Evolutionary conservation across 2,888 invertebrate genomes (phyloP), one percentile per base, ranked within the genome.

Genomic region (Carterocephalus palaemon): DNA sequence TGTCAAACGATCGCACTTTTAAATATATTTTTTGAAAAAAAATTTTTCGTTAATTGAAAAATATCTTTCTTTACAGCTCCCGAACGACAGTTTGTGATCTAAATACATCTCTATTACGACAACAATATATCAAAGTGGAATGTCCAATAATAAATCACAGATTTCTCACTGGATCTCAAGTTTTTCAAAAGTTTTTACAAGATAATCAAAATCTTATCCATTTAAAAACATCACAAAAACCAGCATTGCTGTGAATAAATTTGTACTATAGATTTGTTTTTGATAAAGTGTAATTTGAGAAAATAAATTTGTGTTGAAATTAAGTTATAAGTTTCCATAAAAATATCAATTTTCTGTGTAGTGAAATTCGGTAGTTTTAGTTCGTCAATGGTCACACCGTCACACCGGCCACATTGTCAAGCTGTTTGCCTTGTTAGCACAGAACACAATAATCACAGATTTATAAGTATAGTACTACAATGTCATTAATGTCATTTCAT

Each of bases 151-250:
- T 62, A 32, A 67, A 54, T 20, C 61, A 64, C 29, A 67, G 62
- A 15, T 75, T 84, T 50, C 53, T 85, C 20, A 76, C 84, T 1
- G 72, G 69, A 1, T 84, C 84, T 4, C 60, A 67, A 53, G 76
- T 69, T 5, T 84, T 84, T 50, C 69, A 75, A 57, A 65, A 61
- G 12, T 83, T 84, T 56, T 56, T 82, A 51, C 57, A 62, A 51
- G 63, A 58, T 40, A 75, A 70, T 49, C 64, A 57, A 33, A 60
- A 62, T 47, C 41, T 68, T 23, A 46, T 67, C n/a, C 54, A 2
- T 29, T 51, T 37, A 40, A 53, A 5, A 47, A 43, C 10, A 32
- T 32, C 52, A 7, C 41, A 46, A 4, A 34, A 47, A 7, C 40
- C 47, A 8, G 46, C 45, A 0, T 32, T 52, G 23, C 10, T 52